Conservation (phyloP, 2,797 vertebrate species). For the Sebastes flavidus region DNA sequence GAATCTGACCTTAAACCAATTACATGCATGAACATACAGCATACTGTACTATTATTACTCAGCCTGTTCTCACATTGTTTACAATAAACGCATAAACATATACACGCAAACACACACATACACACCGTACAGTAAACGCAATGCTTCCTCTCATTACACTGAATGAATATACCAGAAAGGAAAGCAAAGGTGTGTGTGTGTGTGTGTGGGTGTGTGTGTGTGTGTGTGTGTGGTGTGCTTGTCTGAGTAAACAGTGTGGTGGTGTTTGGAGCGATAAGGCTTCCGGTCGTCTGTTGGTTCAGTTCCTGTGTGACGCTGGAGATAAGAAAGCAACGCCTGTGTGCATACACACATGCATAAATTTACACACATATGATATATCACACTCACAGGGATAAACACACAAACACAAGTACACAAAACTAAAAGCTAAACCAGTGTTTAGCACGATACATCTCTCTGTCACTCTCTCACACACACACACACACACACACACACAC, state of each 20-base stretch:
- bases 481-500: slow-evolving; percentile 18
- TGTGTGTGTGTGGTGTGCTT: not conserved
- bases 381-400: slow-evolving; percentile 11
- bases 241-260: slow-evolving; percentile 65
- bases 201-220: not conserved
- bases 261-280: slow-evolving; percentile 72
- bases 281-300: slow-evolving; percentile 72
- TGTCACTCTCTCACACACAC: not conserved
- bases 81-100: slow-evolving; percentile 6
- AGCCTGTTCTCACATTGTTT: slow-evolving; percentile 15
- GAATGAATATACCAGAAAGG: slow-evolving; percentile 50
- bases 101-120: slow-evolving; percentile 4
- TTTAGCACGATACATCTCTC: not conserved
- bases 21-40: slow-evolving; percentile 27
- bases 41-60: slow-evolving; percentile 13
- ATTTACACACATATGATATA: slow-evolving; percentile 43
- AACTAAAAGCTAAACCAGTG: slow-evolving; percentile 18
- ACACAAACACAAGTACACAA: slow-evolving; percentile 31
- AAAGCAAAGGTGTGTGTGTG: slow-evolving; percentile 14
- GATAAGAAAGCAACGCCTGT: slow-evolving; percentile 62
- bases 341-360: slow-evolving; percentile 41
- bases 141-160: slow-evolving; percentile 46
- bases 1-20: slow-evolving; percentile 44
- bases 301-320: slow-evolving; percentile 70
- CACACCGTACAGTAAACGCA: slow-evolving; percentile 13